These are phyloP conservation scores for Patella pellucida DNA, from an alignment of 2,888 invertebrate genomes.

Conservation along the genomic window DNA sequence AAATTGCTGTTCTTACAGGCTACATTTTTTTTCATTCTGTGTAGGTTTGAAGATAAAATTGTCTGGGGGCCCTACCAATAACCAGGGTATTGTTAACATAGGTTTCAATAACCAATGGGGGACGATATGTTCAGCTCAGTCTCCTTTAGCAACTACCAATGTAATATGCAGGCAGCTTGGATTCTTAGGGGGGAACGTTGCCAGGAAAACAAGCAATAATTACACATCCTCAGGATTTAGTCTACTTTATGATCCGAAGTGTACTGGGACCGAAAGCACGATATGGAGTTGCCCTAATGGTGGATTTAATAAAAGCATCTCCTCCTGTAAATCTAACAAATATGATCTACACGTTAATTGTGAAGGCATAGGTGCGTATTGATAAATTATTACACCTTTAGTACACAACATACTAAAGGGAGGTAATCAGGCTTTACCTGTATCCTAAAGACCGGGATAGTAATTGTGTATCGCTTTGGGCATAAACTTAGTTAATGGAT, in stretches of 20 bases:
- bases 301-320: slow-evolving; percentile 44
- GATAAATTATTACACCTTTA: neutral
- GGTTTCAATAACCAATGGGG: no score
- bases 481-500: no score
- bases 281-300: slow-evolving; percentile 51
- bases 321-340: slow-evolving; percentile 43
- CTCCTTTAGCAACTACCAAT: slow-evolving; percentile 39
- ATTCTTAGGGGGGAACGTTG: slow-evolving; percentile 13
- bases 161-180: slow-evolving; percentile 22
- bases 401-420: no score
- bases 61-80: no score
- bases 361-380: slow-evolving; percentile 42
- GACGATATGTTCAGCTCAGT: no score
- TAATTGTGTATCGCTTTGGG: no score
- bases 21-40: no score
- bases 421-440: no score
- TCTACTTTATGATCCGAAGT: slow-evolving; percentile 48
- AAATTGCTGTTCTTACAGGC: no score
- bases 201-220: slow-evolving; percentile 32
- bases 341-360: slow-evolving; percentile 53
- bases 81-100: no score
- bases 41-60: no score
- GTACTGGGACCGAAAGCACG: slow-evolving; percentile 50
- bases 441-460: no score
- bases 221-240: slow-evolving; percentile 44